These are phyloP conservation scores for Asteroscopus sphinx DNA, from an alignment of 2,888 invertebrate genomes.

Conservation along the genomic window DNA sequence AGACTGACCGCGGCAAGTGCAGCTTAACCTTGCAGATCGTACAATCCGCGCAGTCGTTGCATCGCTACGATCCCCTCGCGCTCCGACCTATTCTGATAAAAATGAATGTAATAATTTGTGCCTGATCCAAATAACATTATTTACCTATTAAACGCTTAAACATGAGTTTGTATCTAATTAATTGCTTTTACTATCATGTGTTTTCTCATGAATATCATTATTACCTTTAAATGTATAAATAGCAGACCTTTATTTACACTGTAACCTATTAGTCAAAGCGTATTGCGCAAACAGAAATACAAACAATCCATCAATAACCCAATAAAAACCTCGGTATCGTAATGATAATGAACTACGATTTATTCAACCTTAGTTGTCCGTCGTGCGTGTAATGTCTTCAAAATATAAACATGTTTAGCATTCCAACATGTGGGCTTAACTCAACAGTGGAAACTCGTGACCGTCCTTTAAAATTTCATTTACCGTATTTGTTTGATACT, in stretches of 20 bases:
- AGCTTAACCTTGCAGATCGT: no score
- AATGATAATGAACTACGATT: slow-evolving; percentile 34
- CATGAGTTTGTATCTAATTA: neutral
- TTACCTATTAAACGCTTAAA: neutral
- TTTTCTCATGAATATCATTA: neutral
- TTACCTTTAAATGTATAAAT: neutral
- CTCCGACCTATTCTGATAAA: neutral
- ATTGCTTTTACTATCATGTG: neutral
- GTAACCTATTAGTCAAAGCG: neutral
- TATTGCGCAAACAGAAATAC: slow-evolving; percentile 8
- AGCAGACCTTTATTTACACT: neutral
- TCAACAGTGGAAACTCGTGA: slow-evolving; percentile 25
- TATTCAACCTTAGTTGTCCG: slow-evolving; percentile 35
- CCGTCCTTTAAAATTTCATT: slow-evolving; percentile 4
- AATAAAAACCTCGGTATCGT: slow-evolving; percentile 10
- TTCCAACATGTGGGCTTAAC: slow-evolving; percentile 8
- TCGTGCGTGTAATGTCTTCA: slow-evolving; percentile 28
- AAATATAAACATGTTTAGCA: slow-evolving; percentile 33
- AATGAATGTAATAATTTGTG: no score
- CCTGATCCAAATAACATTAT: neutral
- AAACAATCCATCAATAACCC: slow-evolving; percentile 17
- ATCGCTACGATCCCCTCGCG: no score
- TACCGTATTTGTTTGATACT: no score
- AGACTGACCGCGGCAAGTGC: no score
- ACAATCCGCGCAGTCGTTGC: no score